Evolutionary conservation across 2,888 invertebrate species (phyloP), one percentile per base, ranked within the genome.

Genomic region (Idaea straminata): DNA sequence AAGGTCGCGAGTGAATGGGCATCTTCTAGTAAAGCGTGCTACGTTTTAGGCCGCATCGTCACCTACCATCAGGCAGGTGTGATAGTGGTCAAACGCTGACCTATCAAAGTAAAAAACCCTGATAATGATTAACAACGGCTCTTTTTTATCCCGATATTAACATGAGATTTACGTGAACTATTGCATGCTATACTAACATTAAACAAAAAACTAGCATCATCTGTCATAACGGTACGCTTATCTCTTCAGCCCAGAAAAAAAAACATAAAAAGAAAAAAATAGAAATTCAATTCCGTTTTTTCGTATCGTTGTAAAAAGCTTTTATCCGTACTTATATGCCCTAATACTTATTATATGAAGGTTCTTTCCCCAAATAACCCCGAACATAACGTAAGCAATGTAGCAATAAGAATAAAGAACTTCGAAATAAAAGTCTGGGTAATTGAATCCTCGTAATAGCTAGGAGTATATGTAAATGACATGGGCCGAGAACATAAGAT

Each of bases 391-490:
- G 77, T 74, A 77, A 47, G 73, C 74, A 57, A 57, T 74, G 76
- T 74, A 77, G 76, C 76, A 64, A 81, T 83, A 84, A 76, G 81
- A 75, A 79, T 81, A 81, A 81, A 81, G 75, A 85, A 85, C 76
- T 82, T 83, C 83, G 78, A 86, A 86, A 87, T 85, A 73, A 74
- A 72, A 73, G 71, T 72, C 83, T 85, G 82, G 83, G 86, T 89
- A 87, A 89, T 91, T 87, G 88, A 87, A 88, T 88, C 82, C 82
- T 78, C 80, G 86, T 86, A 86, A 86, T 84, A 83, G 83, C 62
- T 75, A 79, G 79, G 84, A 83, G 86, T 87, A 86, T 88, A 89
- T 86, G 88, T 83, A 82, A 77, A 82, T 82, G 81, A 79, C 70
- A 69, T 80, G 69, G 70, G 73, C 75, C 77, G 84, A 84, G 87